Evolutionary conservation across 2,113 vertebrate genomes (phyloP).

Genomic region (Ciconia boyciana): DNA sequence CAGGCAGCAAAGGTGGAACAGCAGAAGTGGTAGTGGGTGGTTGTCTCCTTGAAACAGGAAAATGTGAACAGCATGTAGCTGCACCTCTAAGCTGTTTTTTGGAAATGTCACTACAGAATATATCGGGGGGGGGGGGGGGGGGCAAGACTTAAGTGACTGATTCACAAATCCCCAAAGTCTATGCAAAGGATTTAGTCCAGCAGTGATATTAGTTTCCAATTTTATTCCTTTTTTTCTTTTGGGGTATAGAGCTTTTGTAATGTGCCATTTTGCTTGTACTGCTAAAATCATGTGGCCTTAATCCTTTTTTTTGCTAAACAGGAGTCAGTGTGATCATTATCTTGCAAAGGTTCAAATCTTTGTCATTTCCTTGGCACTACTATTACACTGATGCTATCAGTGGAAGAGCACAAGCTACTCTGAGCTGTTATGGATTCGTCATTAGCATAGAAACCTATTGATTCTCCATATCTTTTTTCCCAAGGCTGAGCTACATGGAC

Average conservation of each 20-base stretch:
- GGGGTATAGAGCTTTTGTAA: neutral
- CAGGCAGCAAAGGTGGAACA: neutral
- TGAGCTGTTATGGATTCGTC: neutral
- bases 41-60: neutral
- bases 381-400: neutral
- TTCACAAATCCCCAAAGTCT: neutral
- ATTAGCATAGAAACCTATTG: neutral
- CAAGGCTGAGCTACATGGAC: neutral
- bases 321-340: neutral
- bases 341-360: neutral
- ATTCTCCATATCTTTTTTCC: neutral
- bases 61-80: neutral
- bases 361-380: slow-evolving; percentile 12
- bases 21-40: neutral
- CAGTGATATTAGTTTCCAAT: neutral
- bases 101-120: neutral
- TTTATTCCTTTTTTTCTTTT: neutral
- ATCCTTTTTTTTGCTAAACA: neutral
- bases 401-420: neutral
- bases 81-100: neutral
- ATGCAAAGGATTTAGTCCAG: neutral
- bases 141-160: neutral
- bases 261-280: neutral
- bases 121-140: neutral
- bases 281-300: neutral